Conservation (phyloP, 1,140 invertebrate genomes). For the Magallana gigas region DNA sequence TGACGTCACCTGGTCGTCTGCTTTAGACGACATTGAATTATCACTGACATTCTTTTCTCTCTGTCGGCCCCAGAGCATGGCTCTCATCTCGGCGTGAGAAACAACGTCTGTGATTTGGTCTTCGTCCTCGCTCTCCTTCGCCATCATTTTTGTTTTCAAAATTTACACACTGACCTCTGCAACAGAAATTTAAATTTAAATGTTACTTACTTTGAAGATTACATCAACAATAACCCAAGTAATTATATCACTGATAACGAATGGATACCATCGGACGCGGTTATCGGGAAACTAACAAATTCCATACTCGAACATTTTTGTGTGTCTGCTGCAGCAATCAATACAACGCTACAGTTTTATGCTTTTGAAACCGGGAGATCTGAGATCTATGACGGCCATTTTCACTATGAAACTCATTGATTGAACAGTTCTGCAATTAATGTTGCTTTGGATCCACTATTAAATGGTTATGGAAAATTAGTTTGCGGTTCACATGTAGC, state of each 20-base stretch:
- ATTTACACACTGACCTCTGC: background rate
- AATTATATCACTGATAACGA: background rate
- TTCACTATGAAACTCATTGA: conserved; percentile 14
- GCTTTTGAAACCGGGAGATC: conserved; percentile 18
- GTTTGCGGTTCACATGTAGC: too few relatives aligned
- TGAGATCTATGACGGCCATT: conserved; percentile 22
- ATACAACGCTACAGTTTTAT: conserved; percentile 15
- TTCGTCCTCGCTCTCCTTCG: conserved; percentile 3
- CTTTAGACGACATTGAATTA: background rate
- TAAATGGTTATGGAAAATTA: background rate
- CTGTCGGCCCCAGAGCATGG: conserved; percentile 56
- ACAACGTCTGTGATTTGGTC: conserved; percentile 13
- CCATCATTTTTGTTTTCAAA: background rate
- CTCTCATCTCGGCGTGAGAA: conserved; percentile 55
- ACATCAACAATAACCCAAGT: background rate
- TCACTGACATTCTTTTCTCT: conserved; percentile 9
- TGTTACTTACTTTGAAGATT: background rate
- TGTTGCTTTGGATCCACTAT: background rate
- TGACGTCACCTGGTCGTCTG: conserved; percentile 2
- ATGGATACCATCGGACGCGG: conserved; percentile 6
- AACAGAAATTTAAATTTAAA: conserved; percentile 20
- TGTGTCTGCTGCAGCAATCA: conserved; percentile 13
- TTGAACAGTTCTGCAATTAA: background rate
- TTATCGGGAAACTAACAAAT: background rate
- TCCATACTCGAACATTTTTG: conserved; percentile 16